Percentiles rank a stretch among this genome's conserved stretches.
Evolutionary conservation across 1,140 invertebrate genomes (phyloP).

Genomic region (Mamestra configurata): DNA sequence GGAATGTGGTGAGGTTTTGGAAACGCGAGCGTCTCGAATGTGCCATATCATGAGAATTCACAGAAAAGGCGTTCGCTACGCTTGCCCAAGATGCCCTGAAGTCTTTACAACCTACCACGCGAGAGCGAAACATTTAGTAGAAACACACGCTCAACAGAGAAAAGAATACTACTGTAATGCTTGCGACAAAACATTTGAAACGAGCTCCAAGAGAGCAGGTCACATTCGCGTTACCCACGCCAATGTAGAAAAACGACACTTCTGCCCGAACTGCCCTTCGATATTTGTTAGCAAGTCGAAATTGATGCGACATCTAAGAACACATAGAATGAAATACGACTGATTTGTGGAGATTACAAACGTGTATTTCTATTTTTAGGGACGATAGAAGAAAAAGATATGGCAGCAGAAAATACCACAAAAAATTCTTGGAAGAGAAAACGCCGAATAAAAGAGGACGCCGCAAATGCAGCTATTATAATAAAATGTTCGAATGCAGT

Average conservation of each 20-base stretch:
- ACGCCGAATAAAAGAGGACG: not conserved
- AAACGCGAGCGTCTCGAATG: slow-evolving; percentile 75
- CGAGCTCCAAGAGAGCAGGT: slow-evolving; percentile 71
- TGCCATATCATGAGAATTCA: slow-evolving; percentile 75
- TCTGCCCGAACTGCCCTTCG: slow-evolving; percentile 66
- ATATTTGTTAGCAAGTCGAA: slow-evolving; percentile 68
- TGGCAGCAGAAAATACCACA: not conserved
- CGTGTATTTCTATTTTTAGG: not conserved
- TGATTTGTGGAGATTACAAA: not conserved
- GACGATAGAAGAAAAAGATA: not conserved
- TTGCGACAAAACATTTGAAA: slow-evolving; percentile 72
- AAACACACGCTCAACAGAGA: slow-evolving; percentile 69
- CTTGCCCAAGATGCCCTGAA: slow-evolving; percentile 79
- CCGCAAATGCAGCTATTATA: not conserved
- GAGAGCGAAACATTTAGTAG: slow-evolving; percentile 76
- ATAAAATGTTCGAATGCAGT: slow-evolving; percentile 74
- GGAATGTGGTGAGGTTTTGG: slow-evolving; percentile 92
- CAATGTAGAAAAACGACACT: slow-evolving; percentile 62
- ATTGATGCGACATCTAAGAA: slow-evolving; percentile 63
- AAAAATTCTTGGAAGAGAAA: not conserved
- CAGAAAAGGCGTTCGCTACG: slow-evolving; percentile 77
- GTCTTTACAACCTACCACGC: slow-evolving; percentile 77
- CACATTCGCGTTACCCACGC: slow-evolving; percentile 68
- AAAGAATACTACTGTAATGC: slow-evolving; percentile 65
- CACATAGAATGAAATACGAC: slow-evolving; percentile 57